phyloP scores from a whole-genome alignment of 2,888 invertebrate species.

The Dolomedes plantarius region DNA sequence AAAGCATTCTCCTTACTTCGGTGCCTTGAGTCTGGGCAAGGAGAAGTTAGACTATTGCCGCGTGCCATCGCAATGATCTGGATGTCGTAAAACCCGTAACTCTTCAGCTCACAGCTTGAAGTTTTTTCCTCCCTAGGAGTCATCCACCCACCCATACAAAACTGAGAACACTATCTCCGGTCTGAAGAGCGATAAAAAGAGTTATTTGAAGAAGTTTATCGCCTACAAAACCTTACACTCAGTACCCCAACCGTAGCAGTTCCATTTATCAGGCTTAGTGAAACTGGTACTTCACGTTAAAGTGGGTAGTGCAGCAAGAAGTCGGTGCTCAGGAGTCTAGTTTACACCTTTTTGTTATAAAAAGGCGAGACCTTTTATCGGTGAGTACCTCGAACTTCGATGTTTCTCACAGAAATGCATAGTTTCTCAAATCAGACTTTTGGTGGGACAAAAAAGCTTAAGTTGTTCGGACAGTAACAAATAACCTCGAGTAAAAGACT shows the following conservation, averaged over 20 bases:
- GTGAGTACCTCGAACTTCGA: background rate
- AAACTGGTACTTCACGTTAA: background rate
- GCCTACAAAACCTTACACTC: background rate
- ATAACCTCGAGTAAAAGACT: too few relatives aligned
- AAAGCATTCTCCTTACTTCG: too few relatives aligned
- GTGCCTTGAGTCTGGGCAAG: too few relatives aligned
- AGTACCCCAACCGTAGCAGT: background rate
- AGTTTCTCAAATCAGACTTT: background rate
- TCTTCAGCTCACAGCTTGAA: background rate
- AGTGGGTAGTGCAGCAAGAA: background rate
- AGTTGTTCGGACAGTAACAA: too few relatives aligned
- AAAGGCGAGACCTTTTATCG: background rate
- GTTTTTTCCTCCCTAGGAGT: background rate
- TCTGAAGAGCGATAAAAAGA: background rate
- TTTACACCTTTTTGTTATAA: constrained; percentile 12
- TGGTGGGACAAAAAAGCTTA: too few relatives aligned
- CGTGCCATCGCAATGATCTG: too few relatives aligned
- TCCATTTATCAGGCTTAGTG: constrained; percentile 9
- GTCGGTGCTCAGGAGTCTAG: background rate
- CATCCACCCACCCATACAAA: background rate
- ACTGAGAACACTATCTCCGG: background rate
- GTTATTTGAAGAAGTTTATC: constrained; percentile 15
- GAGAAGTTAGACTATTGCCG: too few relatives aligned
- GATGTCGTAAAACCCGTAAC: too few relatives aligned
- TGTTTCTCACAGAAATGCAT: background rate